A percentile compares a stretch with the other conserved stretches of the same genome.
Evolutionary conservation across 2,113 vertebrate species (phyloP).

Genomic region (Tenrec ecaudatus): DNA sequence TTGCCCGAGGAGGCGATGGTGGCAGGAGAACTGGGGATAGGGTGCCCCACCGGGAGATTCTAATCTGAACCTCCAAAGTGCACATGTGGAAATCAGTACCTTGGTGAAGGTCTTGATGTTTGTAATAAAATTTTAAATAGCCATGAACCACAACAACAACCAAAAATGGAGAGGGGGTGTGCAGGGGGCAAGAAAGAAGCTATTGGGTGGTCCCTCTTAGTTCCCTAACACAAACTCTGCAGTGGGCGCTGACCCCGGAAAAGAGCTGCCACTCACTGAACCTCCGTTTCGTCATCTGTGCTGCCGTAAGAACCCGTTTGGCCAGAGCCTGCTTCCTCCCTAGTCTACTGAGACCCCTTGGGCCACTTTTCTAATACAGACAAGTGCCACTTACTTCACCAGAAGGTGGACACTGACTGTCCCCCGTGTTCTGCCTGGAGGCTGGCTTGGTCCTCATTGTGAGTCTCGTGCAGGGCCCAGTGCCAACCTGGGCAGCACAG

Average conservation of each 20-base stretch:
- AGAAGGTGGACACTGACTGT: background rate
- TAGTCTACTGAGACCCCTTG: too few relatives aligned
- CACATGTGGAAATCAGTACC: background rate
- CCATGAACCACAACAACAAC: too few relatives aligned
- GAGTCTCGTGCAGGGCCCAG: background rate
- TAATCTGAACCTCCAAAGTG: background rate
- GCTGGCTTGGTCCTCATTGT: background rate
- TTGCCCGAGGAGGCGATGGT: too few relatives aligned
- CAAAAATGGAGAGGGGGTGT: background rate
- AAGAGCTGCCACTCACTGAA: background rate
- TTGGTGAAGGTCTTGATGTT: background rate
- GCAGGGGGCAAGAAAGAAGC: background rate
- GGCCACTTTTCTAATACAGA: too few relatives aligned
- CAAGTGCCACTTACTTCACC: too few relatives aligned
- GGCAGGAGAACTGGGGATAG: background rate
- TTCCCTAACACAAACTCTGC: background rate
- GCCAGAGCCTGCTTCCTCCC: too few relatives aligned
- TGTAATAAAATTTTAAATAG: background rate
- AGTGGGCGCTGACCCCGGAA: background rate
- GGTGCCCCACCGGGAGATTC: background rate
- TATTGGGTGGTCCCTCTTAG: background rate
- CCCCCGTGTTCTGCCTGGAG: background rate
- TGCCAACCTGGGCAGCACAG: too few relatives aligned
- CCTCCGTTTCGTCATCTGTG: background rate
- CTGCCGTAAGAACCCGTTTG: background rate